Conservation (phyloP, 2,797 vertebrate species). For the Phataginus tetradactyla region DNA sequence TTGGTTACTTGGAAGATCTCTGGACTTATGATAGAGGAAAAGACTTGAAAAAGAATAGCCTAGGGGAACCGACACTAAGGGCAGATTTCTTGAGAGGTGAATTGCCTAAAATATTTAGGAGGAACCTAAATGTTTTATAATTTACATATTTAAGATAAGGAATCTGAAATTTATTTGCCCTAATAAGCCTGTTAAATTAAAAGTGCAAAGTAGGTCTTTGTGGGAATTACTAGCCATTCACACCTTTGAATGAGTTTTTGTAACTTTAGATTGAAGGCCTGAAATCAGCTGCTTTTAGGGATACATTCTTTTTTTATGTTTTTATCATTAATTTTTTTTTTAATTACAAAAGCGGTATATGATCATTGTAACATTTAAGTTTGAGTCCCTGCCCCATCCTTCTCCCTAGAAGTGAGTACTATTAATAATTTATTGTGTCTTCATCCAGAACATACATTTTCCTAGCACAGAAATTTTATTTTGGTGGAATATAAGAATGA, state of each 20-base stretch:
- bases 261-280: not conserved
- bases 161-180: conserved; percentile 31
- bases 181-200: not conserved
- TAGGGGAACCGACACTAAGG: not conserved
- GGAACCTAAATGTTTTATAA: not conserved
- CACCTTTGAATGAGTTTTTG: not conserved
- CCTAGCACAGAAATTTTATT: conserved; percentile 10
- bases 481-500: not conserved
- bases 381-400: not conserved
- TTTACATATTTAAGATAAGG: not conserved
- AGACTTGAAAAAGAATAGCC: not conserved
- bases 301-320: not conserved
- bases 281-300: not conserved
- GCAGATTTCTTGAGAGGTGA: conserved; percentile 27
- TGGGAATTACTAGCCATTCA: not conserved
- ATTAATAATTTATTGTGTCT: conserved; percentile 9
- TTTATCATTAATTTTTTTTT: not conserved
- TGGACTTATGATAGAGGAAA: not conserved
- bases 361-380: not conserved
- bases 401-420: not conserved
- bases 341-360: not conserved
- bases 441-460: conserved; percentile 39
- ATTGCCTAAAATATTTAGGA: conserved; percentile 13
- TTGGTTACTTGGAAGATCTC: conserved; percentile 9
- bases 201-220: not conserved